Evolutionary conservation across 2,888 invertebrate genomes (phyloP), one percentile per base, ranked within the genome.

Genomic region (Galerucella nymphaeae): DNA sequence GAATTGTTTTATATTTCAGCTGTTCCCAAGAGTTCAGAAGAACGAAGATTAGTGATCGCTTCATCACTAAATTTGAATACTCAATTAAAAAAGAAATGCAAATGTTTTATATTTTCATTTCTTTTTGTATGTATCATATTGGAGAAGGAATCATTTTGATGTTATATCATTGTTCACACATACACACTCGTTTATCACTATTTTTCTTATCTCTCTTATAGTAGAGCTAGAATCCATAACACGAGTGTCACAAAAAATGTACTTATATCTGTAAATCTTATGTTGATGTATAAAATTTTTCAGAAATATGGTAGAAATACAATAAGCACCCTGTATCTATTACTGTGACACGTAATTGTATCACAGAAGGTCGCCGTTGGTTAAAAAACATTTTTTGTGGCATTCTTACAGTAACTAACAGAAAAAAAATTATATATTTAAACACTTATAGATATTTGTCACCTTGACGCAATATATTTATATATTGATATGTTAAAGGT

Each of bases 401-500:
- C 61, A 61, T 41, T 61, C 9, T 53, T 61, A 41, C 41, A 61
- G 14, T 38, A 42, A 61, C 18, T 61, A 41, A 61, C 41, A 11
- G 16, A 58, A 41, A 42, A 41, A 42, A 67, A 50, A 50, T 8
- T 58, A 58, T 58, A 58, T 58, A 30, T 30, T 2, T 23, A 23
- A 23, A 23, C 23, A 23, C 58, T 16, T 20, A 53, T 70, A 72
- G 75, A 69, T 72, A 68, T 70, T 72, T 74, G 71, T 77, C 80
- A 83, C 86, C 85, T 86, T 86, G 84, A 84, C 86, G 86, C 86
- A 86, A 85, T 86, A 86, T 86, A 85, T 82, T 76, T 70, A 75
- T 83, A 86, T 86, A 86, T 86, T 86, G 85, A 83, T 78, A 80
- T 81, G 84, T 82, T 79, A 80, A 85, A 86, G 85, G 85, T 82